A percentile compares a stretch with the other conserved stretches of the same genome.
Evolutionary conservation across 2,113 vertebrate species (phyloP).

Genomic region (Butastur rufipennis): DNA sequence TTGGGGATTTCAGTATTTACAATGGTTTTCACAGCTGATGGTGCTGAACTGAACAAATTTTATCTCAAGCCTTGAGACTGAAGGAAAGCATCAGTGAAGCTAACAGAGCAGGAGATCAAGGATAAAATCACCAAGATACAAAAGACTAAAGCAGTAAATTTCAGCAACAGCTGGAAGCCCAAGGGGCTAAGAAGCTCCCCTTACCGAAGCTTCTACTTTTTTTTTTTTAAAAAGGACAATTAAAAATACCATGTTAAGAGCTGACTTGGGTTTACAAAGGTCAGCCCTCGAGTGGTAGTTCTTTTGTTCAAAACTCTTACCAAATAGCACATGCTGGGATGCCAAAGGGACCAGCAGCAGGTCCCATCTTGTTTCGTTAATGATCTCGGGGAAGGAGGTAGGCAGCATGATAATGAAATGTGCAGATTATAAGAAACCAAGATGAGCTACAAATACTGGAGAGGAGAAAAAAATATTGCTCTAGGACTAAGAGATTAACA

Average conservation of each 20-base stretch:
- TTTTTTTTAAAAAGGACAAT: neutral
- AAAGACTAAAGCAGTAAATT: constrained; percentile 34
- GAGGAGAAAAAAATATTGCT: neutral
- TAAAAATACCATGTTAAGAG: constrained; percentile 18
- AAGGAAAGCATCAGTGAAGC: neutral
- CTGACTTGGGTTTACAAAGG: constrained; percentile 24
- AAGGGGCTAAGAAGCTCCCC: neutral
- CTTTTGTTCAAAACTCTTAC: constrained; percentile 26
- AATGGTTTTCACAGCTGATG: neutral
- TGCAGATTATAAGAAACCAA: neutral
- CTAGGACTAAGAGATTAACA: neutral
- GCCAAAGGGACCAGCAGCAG: neutral
- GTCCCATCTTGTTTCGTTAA: neutral
- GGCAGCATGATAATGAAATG: neutral
- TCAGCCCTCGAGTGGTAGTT: neutral
- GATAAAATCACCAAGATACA: neutral
- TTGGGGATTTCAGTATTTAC: neutral
- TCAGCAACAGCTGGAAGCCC: constrained; percentile 39
- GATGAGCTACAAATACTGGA: neutral
- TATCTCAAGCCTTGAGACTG: neutral
- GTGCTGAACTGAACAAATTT: neutral
- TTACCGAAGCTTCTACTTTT: neutral
- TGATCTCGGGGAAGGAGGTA: neutral
- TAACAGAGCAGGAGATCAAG: neutral
- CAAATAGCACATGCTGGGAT: neutral